A percentile compares a stretch with the other conserved stretches of the same genome.
Conservation (phyloP, 1,140 invertebrate species). For the Achatina immaculata region DNA sequence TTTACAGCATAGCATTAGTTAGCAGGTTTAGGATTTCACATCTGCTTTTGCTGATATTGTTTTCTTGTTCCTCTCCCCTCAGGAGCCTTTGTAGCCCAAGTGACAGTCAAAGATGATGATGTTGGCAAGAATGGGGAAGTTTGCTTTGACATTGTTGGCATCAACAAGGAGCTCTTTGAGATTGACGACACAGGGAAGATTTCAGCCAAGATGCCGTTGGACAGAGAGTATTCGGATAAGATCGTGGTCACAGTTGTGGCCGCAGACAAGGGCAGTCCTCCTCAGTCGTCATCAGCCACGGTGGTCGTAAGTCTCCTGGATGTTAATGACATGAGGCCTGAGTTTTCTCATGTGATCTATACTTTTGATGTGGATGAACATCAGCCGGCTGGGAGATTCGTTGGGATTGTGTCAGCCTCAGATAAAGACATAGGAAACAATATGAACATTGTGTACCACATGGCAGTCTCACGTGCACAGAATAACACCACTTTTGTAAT, state of each 20-base stretch:
- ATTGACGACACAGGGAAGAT: constrained; percentile 42
- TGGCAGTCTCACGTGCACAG: constrained; percentile 61
- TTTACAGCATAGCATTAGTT: too few species aligned
- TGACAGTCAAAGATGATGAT: constrained; percentile 84
- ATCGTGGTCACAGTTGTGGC: constrained; percentile 45
- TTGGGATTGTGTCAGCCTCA: constrained; percentile 59
- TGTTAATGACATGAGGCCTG: constrained; percentile 91
- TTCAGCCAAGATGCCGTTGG: constrained; percentile 39
- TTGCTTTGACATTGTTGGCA: constrained; percentile 78
- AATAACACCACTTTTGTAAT: constrained; percentile 33
- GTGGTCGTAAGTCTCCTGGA: constrained; percentile 88
- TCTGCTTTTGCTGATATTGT: too few species aligned
- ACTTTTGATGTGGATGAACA: constrained; percentile 46
- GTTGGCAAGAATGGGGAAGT: constrained; percentile 82
- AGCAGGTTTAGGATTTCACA: too few species aligned
- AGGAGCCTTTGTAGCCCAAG: constrained; percentile 61
- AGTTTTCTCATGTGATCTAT: constrained; percentile 74
- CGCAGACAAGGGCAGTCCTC: constrained; percentile 42
- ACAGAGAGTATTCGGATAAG: constrained; percentile 43
- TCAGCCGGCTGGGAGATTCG: constrained; percentile 34
- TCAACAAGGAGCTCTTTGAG: constrained; percentile 50
- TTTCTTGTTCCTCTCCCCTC: too few species aligned
- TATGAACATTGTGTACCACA: constrained; percentile 76
- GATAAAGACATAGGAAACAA: constrained; percentile 84
- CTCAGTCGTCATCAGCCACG: constrained; percentile 42